phyloP scores from a whole-genome alignment of 2,113 vertebrate species.

The Tamias sibiricus region DNA sequence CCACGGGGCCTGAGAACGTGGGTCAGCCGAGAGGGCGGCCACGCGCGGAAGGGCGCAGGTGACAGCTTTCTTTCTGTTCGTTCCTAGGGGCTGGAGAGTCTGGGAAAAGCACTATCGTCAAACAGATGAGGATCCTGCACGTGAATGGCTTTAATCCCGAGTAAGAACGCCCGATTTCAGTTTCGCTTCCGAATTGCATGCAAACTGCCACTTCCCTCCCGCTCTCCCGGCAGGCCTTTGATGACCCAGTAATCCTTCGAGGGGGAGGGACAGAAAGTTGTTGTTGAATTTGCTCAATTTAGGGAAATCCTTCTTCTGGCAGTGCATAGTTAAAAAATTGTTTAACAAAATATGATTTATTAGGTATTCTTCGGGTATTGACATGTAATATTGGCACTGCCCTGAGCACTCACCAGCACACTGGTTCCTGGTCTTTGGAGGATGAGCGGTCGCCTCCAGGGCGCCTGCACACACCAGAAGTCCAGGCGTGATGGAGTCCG shows the following conservation, averaged over 20 bases:
- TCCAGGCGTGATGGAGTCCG: not conserved
- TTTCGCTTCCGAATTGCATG: slow-evolving; percentile 60
- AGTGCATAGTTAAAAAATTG: slow-evolving; percentile 63
- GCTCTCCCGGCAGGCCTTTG: not conserved
- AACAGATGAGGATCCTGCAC: slow-evolving; percentile 99
- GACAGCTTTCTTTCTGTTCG: slow-evolving; percentile 79
- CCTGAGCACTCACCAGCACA: slow-evolving; percentile 25
- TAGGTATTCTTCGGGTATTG: slow-evolving; percentile 63
- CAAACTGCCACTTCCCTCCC: slow-evolving; percentile 14
- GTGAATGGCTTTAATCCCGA: slow-evolving; percentile 99
- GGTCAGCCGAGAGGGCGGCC: not conserved
- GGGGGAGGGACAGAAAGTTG: not conserved
- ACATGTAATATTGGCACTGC: slow-evolving; percentile 62
- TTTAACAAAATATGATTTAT: slow-evolving; percentile 54
- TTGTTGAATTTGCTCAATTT: slow-evolving; percentile 62
- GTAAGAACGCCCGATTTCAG: slow-evolving; percentile 87
- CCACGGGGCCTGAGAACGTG: not conserved
- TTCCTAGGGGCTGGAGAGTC: slow-evolving; percentile 98
- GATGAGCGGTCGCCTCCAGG: too few species aligned
- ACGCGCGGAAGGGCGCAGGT: not conserved
- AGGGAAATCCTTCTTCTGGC: not conserved
- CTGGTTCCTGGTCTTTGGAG: too few species aligned
- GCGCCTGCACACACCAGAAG: not conserved
- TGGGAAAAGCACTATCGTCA: slow-evolving; percentile 99
- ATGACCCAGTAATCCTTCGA: not conserved